A percentile compares a stretch with the other conserved stretches of the same genome.
These are phyloP conservation scores for Dryococelus australis DNA, from an alignment of 2,888 invertebrate species.

Conservation along the genomic window DNA sequence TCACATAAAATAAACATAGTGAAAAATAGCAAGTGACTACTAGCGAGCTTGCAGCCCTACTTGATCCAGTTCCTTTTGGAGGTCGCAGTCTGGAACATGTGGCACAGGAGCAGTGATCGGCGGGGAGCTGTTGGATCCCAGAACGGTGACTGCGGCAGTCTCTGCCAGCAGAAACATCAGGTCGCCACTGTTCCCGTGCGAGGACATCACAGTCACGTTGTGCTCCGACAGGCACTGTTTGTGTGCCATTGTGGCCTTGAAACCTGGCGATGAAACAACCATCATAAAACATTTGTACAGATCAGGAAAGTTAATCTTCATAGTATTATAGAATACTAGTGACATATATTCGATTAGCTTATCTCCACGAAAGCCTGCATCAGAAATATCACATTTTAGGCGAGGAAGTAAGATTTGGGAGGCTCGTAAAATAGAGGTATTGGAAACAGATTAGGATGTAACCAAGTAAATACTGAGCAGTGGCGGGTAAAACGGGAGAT, in stretches of 20 bases:
- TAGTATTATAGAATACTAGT: too few relatives aligned
- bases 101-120: slow-evolving; percentile 68
- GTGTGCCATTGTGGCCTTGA: slow-evolving; percentile 85
- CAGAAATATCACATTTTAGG: too few relatives aligned
- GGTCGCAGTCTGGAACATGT: slow-evolving; percentile 76
- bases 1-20: too few relatives aligned
- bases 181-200: slow-evolving; percentile 63
- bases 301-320: too few relatives aligned
- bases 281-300: too few relatives aligned
- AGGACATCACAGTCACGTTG: slow-evolving; percentile 66
- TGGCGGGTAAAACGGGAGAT: too few relatives aligned
- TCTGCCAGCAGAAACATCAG: slow-evolving; percentile 63
- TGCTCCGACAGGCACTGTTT: slow-evolving; percentile 74
- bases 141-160: slow-evolving; percentile 65
- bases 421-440: too few relatives aligned
- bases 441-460: too few relatives aligned
- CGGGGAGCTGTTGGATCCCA: slow-evolving; percentile 57
- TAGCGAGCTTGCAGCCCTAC: slow-evolving; percentile 65
- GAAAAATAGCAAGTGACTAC: slow-evolving; percentile 75
- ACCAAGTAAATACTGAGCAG: too few relatives aligned
- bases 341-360: too few relatives aligned
- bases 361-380: too few relatives aligned
- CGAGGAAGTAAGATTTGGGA: too few relatives aligned
- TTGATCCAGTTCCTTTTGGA: slow-evolving; percentile 87
- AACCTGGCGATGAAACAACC: slow-evolving; percentile 61